Base-by-base conservation (phyloP, 2,797 vertebrate genomes). In the Lacerta agilis region DNA sequence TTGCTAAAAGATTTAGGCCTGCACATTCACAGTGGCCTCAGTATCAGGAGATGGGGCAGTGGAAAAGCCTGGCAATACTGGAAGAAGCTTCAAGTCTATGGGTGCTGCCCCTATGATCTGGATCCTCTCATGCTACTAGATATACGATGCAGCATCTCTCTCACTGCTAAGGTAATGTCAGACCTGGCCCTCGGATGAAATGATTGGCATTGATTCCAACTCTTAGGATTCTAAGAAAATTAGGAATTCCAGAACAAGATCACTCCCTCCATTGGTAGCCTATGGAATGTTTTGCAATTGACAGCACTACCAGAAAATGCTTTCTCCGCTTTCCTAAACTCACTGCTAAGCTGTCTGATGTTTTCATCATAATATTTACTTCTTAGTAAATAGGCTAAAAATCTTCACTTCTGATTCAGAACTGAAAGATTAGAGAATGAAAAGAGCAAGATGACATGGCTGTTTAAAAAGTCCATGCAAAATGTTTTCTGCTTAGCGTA, bases 351-450 rank as follows among this genome's bases (percentile, higher is more conserved):
- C 93, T n/a, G 84, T 91, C 91, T 94, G 90, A 92, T 96, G 92
- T 96, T 96, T 96, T 95, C 95, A 95, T 90, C 96, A 96, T 97
- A 97, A 97, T 97, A 97, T 97, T 97, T 97, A 97, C 94, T 96
- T 96, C 93, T 95, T 90, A 91, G 93, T 96, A 97, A 97, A 97
- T 97, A 96, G 6, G 89, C 90, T 79, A 76, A 95, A 92, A 96
- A 96, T 96, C 95, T 97, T 93, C 91, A 58, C 95, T 96, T 96
- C 91, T 94, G 86, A 88, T 93, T 95, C 93, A 95, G 96, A 96
- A 91, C 93, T 95, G 92, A 95, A 94, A 96, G 96, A 96, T 96
- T 96, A 96, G 96, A 96, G 95, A 96, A 96, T 94, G 94, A 95
- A 96, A 96, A 96, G 94, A 96, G 94, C 95, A 95, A 96, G 90